Evolutionary conservation across 2,113 vertebrate species (phyloP).

Genomic region (Ammodytes dubius): DNA sequence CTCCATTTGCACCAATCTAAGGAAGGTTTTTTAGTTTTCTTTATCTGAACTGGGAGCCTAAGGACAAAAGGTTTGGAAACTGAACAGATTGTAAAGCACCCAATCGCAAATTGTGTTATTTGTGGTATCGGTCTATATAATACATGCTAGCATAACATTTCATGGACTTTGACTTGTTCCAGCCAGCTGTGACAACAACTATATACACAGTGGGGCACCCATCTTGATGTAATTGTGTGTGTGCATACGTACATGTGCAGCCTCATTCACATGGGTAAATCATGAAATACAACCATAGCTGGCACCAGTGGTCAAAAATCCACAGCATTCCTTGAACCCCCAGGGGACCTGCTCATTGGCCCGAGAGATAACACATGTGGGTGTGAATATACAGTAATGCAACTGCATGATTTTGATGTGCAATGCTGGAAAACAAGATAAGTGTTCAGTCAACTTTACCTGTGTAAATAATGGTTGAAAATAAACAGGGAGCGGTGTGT

Average conservation of each 20-base stretch:
- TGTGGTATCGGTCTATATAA: no score
- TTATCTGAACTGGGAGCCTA: no score
- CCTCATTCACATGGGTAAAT: not conserved
- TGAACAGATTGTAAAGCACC: no score
- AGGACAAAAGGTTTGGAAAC: no score
- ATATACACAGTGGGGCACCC: no score
- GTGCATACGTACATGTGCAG: not conserved
- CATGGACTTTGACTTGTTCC: no score
- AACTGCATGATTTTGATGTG: constrained; percentile 13
- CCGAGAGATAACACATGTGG: not conserved
- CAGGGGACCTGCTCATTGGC: not conserved
- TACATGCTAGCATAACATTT: no score
- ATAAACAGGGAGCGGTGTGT: constrained; percentile 32
- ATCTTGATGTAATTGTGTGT: no score
- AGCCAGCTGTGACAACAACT: no score
- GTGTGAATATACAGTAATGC: constrained; percentile 9
- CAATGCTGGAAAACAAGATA: constrained; percentile 24
- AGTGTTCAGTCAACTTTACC: constrained; percentile 27
- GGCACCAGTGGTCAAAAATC: not conserved
- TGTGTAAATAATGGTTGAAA: constrained; percentile 31
- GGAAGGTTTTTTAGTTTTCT: no score
- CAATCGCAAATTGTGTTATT: no score
- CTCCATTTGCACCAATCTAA: no score
- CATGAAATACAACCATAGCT: not conserved
- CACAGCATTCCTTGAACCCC: not conserved